Conservation (phyloP, 2,888 invertebrate genomes). For the Ophraella communa region DNA sequence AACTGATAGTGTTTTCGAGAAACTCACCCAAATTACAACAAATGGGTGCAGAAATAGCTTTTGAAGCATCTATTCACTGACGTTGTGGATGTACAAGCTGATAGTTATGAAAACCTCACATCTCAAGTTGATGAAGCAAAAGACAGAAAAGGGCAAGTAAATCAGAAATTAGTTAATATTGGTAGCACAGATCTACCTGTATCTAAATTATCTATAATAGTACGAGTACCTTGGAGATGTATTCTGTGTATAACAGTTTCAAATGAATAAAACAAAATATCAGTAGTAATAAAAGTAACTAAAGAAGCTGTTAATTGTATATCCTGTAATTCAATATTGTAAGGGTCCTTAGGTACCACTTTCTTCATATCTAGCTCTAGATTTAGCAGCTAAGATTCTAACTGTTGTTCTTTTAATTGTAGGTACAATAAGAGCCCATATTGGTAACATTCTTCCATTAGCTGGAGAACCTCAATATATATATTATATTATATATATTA, state of each 20-base stretch:
- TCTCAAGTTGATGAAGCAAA: too few species aligned
- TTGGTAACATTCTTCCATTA: constrained; percentile 89
- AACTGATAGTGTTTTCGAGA: too few species aligned
- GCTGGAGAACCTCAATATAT: constrained; percentile 80
- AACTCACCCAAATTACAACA: too few species aligned
- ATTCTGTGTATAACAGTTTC: constrained; percentile 92
- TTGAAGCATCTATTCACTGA: too few species aligned
- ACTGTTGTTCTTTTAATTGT: constrained; percentile 74
- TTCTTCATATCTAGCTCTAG: constrained; percentile 45
- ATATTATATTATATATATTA: too few species aligned
- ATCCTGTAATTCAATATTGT: constrained; percentile 68
- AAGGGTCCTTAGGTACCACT: constrained; percentile 67
- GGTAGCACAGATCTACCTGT: constrained; percentile 91
- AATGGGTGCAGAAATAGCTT: too few species aligned
- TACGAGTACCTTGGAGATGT: constrained; percentile 83
- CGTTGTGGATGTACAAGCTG: too few species aligned
- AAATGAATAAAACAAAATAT: constrained; percentile 89
- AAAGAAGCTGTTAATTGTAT: constrained; percentile 84
- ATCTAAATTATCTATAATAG: constrained; percentile 97
- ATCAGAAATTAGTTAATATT: constrained; percentile 90
- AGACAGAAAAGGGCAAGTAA: too few species aligned
- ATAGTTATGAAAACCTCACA: too few species aligned
- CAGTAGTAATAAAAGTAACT: constrained; percentile 82
- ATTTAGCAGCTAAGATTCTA: constrained; percentile 64
- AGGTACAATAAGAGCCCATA: constrained; percentile 90